phyloP scores from a whole-genome alignment of 2,888 invertebrate species.

The Orthosia incerta region DNA sequence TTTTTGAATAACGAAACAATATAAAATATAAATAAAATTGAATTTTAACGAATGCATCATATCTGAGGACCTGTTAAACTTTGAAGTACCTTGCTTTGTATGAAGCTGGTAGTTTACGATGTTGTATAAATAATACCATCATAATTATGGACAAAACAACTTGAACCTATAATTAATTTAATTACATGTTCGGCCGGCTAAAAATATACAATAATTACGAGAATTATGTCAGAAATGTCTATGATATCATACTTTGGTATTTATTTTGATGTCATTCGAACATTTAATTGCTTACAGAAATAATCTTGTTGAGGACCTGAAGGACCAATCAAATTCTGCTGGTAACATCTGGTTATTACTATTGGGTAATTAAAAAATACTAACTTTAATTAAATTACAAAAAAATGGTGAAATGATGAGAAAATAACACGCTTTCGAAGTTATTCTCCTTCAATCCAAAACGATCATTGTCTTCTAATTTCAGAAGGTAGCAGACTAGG shows the following conservation, averaged over 20 bases:
- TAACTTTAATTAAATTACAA: no score
- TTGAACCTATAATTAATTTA: background rate
- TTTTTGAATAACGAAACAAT: no score
- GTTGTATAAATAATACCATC: background rate
- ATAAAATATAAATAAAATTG: no score
- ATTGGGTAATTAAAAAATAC: no score
- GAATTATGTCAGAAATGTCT: background rate
- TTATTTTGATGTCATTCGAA: background rate
- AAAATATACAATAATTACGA: background rate
- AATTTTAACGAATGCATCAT: background rate
- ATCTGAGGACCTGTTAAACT: background rate
- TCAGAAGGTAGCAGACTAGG: no score
- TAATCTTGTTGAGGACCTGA: background rate
- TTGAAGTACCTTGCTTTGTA: background rate
- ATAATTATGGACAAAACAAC: background rate
- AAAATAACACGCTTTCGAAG: no score
- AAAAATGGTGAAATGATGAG: no score
- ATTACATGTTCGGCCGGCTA: background rate
- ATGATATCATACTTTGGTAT: background rate
- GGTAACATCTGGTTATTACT: background rate
- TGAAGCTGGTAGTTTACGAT: background rate
- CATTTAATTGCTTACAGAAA: background rate
- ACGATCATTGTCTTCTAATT: no score
- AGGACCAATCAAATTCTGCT: background rate
- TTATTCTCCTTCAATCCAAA: no score